Evolutionary conservation across 2,797 vertebrate species (phyloP), one percentile per base, ranked within the genome.

Genomic region (Miichthys miiuy): DNA sequence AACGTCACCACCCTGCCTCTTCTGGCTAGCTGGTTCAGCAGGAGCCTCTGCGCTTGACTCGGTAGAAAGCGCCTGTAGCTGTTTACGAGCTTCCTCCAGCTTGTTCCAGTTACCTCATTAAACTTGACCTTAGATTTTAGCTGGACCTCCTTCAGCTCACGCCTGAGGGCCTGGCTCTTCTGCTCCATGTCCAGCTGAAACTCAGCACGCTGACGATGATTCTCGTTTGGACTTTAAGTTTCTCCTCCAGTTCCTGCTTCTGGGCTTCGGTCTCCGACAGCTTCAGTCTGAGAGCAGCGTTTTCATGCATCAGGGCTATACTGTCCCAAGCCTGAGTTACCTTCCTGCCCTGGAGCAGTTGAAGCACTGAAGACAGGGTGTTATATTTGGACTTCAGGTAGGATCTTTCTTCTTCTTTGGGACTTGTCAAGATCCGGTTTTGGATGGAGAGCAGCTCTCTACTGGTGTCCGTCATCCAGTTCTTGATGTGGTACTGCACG

Each of bases 241-340:
- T 42, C 4, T 23, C 16, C 4, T n/a, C 8, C 1, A 11, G 0
- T n/a, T 6, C 2, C n/a, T 17, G 21, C 2, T 17, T 8, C 34
- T 23, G 5, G 6, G 0, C 3, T 23, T 16, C 4, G 1, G 30
- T 5, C 5, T 2, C 30, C 0, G 16, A 11, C 5, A 66, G 30
- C 27, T 23, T 66, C 7, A 41, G 0, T 23, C 2, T 52, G 12
- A 66, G 20, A 11, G 30, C 4, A 3, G 4, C 0, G 1, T 10
- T 11, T 17, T 66, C 64, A 0, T 10, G 1, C 8, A 4, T 52
- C 48, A 18, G 30, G 30, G 8, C 3, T 42, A 10, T 12, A 10
- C 9, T 10, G 12, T 13, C 10, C 41, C 41, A 42, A 12, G 11
- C 30, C 30, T 30, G 30, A 30, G 5, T 30, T 6, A 30, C 30